Evolutionary conservation across 1,140 invertebrate species (phyloP), one percentile per base, ranked within the genome.

Genomic region (Pomacea maculata): DNA sequence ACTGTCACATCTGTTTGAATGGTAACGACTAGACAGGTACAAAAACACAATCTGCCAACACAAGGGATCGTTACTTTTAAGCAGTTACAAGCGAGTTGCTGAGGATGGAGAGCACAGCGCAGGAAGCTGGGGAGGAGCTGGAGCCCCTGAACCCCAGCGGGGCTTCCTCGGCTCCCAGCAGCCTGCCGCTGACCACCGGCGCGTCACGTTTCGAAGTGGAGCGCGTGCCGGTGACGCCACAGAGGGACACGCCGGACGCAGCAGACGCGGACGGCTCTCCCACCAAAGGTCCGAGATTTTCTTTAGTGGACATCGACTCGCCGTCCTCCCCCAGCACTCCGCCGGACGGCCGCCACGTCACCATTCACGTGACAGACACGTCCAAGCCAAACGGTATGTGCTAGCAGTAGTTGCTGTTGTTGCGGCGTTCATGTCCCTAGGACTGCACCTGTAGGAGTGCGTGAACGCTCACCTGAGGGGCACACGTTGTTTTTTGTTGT

Each of bases 331-430:
- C 52, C 17, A 9, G 11, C 52, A 52, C 73, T 14, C 71, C 52
- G 57, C 61, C n/a, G 15, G 75, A n/a, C 54, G 10, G 45, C 77
- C 14, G 65, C 55, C 29, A 45, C 65, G 57, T 78, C 17, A 70
- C 77, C 77, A 78, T 78, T 54, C 52, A 71, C 65, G 67, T 78
- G 34, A 78, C 77, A 15, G 77, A 78, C 67, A 78, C 77, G 6
- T 70, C 77, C 67, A 78, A 78, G 25, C 65, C 67, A 34, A 78
- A 78, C n/a, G 77, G 77, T 78, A 70, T 9, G 77, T 78, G 25
- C 11, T 76, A n/a, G 11, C 52, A 25, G 52, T 75, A 61, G 57
- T 61, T 61, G 57, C 57, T 61, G 57, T 61, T 61, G 57, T 61
- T 14, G 57, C 57, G 57, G 57, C 57, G 57, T 61, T 11, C 57